Evolutionary conservation across 2,888 invertebrate genomes (phyloP).

Genomic region (Drosophila cognata): DNA sequence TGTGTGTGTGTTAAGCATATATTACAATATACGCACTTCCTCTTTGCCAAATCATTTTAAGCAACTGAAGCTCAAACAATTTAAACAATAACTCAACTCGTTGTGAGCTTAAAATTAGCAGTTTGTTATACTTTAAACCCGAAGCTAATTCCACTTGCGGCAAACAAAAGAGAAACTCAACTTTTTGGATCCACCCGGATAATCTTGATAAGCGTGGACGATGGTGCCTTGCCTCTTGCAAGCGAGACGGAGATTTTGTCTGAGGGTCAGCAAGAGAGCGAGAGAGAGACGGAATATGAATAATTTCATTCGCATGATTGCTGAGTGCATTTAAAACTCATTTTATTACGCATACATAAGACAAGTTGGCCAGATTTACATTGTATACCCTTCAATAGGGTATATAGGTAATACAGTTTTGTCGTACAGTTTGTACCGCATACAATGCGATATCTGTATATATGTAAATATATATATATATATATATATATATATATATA

Average conservation of each 20-base stretch:
- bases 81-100: background rate
- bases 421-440: background rate
- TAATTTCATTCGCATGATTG: background rate
- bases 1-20: background rate
- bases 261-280: background rate
- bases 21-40: background rate
- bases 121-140: background rate
- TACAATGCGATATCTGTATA: background rate
- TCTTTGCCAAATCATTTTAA: background rate
- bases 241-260: background rate
- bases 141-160: conserved; percentile 1
- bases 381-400: background rate
- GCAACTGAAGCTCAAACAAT: background rate
- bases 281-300: background rate
- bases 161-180: background rate
- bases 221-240: background rate
- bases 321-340: background rate
- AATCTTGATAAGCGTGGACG: background rate
- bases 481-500: background rate
- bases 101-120: conserved; percentile 2
- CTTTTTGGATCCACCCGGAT: background rate
- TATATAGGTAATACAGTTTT: background rate
- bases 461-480: background rate
- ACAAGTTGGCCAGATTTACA: background rate
- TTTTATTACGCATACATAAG: background rate